Conservation (phyloP, 2,888 invertebrate species). For the Sinohyriopsis cumingii region DNA sequence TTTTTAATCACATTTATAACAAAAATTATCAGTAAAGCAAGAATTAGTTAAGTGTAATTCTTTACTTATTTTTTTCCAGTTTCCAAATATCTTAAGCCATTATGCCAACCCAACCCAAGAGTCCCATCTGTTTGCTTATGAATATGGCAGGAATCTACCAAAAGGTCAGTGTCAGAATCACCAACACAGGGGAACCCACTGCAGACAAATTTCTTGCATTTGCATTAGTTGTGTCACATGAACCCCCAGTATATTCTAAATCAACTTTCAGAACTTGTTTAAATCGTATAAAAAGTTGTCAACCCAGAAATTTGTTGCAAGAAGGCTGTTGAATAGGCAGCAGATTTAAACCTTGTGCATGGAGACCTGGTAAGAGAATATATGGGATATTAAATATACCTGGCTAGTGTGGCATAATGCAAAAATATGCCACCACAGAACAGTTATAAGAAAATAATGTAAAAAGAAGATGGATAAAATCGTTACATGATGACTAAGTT, state of each 20-base stretch:
- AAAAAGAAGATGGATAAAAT: too few relatives aligned
- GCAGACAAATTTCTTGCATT: neutral
- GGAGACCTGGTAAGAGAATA: too few relatives aligned
- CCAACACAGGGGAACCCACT: neutral
- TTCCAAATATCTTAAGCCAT: constrained; percentile 85
- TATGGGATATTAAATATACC: too few relatives aligned
- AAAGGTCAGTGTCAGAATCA: constrained; percentile 24
- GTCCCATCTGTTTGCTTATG: constrained; percentile 90
- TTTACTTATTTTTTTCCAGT: constrained; percentile 39
- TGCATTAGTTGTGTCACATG: constrained; percentile 6
- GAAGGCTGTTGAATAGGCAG: too few relatives aligned
- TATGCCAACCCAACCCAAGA: constrained; percentile 90
- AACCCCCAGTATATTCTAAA: neutral
- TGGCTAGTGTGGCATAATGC: too few relatives aligned
- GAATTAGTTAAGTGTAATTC: neutral
- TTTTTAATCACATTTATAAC: neutral
- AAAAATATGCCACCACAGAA: too few relatives aligned
- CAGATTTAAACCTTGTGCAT: too few relatives aligned
- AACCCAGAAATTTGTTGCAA: too few relatives aligned
- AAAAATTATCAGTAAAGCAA: neutral
- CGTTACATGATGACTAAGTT: too few relatives aligned
- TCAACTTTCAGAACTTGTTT: neutral
- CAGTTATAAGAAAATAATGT: too few relatives aligned
- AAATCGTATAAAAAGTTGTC: too few relatives aligned
- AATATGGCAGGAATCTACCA: constrained; percentile 73